Evolutionary conservation across 2,888 invertebrate species (phyloP).

Genomic region (Creontiades dilutus): DNA sequence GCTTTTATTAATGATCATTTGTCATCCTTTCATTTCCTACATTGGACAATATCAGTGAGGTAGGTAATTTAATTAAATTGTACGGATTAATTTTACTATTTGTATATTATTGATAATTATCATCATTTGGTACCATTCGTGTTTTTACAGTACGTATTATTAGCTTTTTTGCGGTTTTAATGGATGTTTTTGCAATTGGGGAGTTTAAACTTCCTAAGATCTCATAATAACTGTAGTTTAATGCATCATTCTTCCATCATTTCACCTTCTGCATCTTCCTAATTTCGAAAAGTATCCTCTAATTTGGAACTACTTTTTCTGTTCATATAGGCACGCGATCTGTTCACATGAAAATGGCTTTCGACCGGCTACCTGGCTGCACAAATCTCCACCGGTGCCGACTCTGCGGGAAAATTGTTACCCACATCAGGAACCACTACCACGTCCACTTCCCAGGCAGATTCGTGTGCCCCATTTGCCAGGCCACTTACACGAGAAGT

Average conservation of each 20-base stretch:
- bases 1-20: no score
- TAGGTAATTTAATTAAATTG: neutral
- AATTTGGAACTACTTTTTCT: neutral
- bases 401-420: constrained; percentile 96
- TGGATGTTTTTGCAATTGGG: no score
- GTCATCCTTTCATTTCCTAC: neutral
- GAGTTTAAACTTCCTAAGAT: no score
- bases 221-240: no score
- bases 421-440: constrained; percentile 96
- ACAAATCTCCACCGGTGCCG: constrained; percentile 96
- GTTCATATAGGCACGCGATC: constrained; percentile 89
- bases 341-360: constrained; percentile 96
- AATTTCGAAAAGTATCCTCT: neutral
- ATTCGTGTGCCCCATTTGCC: constrained; percentile 94
- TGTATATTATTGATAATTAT: no score
- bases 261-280: neutral
- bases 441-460: constrained; percentile 95
- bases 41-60: neutral
- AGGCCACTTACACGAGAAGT: constrained; percentile 94
- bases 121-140: no score
- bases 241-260: no score
- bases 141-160: no score
- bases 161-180: no score
- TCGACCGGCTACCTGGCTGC: constrained; percentile 92
- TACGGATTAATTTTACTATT: no score